Conservation (phyloP, 2,113 vertebrate species). For the Spea multiplicata region DNA sequence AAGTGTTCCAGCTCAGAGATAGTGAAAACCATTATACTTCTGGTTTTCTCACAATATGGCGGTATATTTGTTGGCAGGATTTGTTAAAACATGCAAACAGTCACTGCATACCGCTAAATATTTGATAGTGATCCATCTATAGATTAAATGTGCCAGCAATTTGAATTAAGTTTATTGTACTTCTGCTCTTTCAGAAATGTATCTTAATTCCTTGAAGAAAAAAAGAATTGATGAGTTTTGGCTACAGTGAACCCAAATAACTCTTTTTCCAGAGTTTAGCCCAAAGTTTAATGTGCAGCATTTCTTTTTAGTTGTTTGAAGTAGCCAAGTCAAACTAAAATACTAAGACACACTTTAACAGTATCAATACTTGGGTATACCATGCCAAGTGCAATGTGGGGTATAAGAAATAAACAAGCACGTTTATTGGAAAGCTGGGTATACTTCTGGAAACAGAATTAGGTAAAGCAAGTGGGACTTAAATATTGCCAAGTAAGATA, state of each 20-base stretch:
- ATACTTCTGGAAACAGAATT: background rate
- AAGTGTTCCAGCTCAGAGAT: too few species aligned
- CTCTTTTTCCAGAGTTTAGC: background rate
- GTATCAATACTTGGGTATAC: background rate
- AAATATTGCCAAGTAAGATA: background rate
- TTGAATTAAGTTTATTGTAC: background rate
- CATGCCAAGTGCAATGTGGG: background rate
- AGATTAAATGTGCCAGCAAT: background rate
- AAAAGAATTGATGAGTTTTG: background rate
- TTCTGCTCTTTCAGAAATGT: too few species aligned
- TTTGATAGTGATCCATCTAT: background rate
- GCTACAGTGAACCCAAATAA: background rate
- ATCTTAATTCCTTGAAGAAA: background rate
- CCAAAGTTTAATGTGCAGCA: background rate
- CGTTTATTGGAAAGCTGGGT: slow-evolving; percentile 7
- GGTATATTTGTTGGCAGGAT: too few species aligned
- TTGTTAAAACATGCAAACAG: too few species aligned
- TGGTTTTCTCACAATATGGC: too few species aligned
- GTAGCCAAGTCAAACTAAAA: background rate
- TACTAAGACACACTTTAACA: background rate
- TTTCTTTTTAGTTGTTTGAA: background rate
- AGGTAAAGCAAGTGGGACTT: background rate
- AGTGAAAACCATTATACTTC: too few species aligned
- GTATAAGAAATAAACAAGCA: slow-evolving; percentile 2
- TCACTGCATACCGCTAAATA: too few species aligned